Percentiles rank a stretch among this genome's conserved stretches.
phyloP scores from a whole-genome alignment of 2,113 vertebrate species.

The Pelobates fuscus region DNA sequence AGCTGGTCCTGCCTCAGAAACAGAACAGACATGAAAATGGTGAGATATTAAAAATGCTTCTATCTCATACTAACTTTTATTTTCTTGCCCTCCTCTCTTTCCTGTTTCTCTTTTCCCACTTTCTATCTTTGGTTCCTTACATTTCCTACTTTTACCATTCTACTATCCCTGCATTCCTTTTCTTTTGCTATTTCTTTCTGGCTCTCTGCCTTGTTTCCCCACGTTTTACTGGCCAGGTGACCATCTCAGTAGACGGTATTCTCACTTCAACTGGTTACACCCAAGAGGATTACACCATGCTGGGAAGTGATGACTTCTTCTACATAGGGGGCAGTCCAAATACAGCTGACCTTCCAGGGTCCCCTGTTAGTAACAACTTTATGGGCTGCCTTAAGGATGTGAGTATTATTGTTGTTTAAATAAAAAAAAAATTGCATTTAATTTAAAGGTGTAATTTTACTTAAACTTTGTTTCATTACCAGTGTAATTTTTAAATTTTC shows the following conservation, averaged over 20 bases:
- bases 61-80: conserved; percentile 40
- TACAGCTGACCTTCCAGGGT: conserved; percentile 89
- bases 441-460: neutral
- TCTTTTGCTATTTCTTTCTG: conserved; percentile 62
- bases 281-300: conserved; percentile 91
- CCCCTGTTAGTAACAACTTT: conserved; percentile 94
- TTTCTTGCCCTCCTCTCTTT: conserved; percentile 64
- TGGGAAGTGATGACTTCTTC: conserved; percentile 93
- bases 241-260: conserved; percentile 89
- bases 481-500: too few species aligned
- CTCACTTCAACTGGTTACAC: conserved; percentile 89
- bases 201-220: conserved; percentile 44
- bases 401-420: conserved; percentile 62
- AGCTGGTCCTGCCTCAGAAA: conserved; percentile 60
- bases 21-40: conserved; percentile 66
- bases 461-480: neutral
- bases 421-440: neutral
- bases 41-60: conserved; percentile 50
- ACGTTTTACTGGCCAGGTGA: conserved; percentile 70
- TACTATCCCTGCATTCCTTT: conserved; percentile 50
- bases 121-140: conserved; percentile 58
- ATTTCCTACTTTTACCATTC: conserved; percentile 64
- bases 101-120: conserved; percentile 62
- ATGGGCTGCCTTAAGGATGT: conserved; percentile 94
- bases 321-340: conserved; percentile 91